phyloP scores from a whole-genome alignment of 2,797 vertebrate species.

The Huso huso region DNA sequence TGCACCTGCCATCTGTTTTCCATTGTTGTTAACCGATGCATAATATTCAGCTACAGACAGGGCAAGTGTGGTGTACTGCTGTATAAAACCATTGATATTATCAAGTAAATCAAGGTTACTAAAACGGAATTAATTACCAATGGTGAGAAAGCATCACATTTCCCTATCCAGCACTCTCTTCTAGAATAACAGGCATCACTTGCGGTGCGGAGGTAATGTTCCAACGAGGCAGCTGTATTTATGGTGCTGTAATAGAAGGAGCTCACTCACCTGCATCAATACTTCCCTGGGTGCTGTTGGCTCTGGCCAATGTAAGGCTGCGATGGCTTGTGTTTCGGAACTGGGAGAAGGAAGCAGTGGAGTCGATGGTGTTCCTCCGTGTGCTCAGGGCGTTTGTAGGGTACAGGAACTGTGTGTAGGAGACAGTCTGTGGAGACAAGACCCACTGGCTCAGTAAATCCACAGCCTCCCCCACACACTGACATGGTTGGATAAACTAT shows the following conservation, averaged over 20 bases:
- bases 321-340: constrained; percentile 91
- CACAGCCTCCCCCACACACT: neutral
- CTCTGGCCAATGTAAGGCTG: constrained; percentile 84
- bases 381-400: constrained; percentile 85
- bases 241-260: no score
- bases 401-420: constrained; percentile 93
- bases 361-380: constrained; percentile 92
- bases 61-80: no score
- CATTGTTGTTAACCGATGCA: no score
- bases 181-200: no score
- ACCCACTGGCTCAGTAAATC: neutral
- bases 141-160: no score
- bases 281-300: constrained; percentile 95
- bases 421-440: constrained; percentile 74
- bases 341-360: constrained; percentile 89
- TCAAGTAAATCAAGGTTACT: no score
- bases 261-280: constrained; percentile 75
- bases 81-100: no score
- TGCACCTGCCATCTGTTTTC: no score
- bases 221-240: neutral
- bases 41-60: no score
- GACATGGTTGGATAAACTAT: no score
- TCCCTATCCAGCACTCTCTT: no score
- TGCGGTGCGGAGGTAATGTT: neutral
- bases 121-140: no score